Conservation (phyloP, 1,140 invertebrate genomes). For the Cyphomyrmex costatus region DNA sequence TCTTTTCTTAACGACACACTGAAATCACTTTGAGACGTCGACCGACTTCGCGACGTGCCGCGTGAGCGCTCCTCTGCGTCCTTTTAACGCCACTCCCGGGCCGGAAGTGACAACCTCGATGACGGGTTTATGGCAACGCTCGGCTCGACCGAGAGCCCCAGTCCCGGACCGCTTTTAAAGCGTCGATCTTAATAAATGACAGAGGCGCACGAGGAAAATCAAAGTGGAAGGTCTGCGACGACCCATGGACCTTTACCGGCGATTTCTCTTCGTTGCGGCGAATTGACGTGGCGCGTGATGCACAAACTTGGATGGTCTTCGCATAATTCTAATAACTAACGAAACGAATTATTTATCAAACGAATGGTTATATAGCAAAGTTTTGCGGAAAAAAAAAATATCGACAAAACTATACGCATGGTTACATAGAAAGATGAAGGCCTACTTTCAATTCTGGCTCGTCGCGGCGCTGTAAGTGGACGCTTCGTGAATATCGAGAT, state of each 20-base stretch:
- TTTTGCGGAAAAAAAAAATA: conserved; percentile 16
- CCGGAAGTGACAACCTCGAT: conserved; percentile 60
- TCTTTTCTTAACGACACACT: conserved; percentile 50
- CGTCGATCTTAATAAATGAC: conserved; percentile 68
- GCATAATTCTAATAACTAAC: background rate
- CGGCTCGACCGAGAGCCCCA: conserved; percentile 47
- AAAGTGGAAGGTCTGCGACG: conserved; percentile 54
- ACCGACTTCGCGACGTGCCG: conserved; percentile 57
- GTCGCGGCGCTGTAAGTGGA: conserved; percentile 15
- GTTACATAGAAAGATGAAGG: conserved; percentile 11
- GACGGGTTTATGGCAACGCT: conserved; percentile 60
- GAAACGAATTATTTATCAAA: conserved; percentile 1
- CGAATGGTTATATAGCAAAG: background rate
- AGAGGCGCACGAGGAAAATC: conserved; percentile 60
- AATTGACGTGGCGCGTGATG: conserved; percentile 51
- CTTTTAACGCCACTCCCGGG: conserved; percentile 54
- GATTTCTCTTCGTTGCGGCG: conserved; percentile 53
- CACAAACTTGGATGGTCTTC: conserved; percentile 38
- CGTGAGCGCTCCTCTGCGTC: conserved; percentile 12
- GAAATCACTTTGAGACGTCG: conserved; percentile 63
- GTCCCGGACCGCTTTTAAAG: conserved; percentile 64
- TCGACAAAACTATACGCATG: conserved; percentile 41
- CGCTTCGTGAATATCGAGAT: conserved; percentile 73
- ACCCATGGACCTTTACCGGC: conserved; percentile 47
- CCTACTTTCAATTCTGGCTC: conserved; percentile 54